Evolutionary conservation across 1,140 invertebrate species (phyloP).

Genomic region (Nomia melanderi): DNA sequence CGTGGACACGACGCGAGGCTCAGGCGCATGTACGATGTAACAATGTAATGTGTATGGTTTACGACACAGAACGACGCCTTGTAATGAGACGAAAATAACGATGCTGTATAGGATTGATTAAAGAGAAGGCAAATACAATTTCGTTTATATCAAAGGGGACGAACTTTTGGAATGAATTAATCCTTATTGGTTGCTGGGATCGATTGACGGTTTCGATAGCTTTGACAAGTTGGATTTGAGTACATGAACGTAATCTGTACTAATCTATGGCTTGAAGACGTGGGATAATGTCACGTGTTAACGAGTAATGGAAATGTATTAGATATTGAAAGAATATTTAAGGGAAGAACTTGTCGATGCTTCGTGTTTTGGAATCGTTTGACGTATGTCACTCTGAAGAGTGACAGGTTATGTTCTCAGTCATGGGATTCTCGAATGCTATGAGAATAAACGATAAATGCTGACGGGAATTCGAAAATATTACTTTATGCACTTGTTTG

Average conservation of each 20-base stretch:
- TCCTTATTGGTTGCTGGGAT: not conserved
- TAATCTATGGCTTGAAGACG: not conserved
- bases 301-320: not conserved
- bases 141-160: slow-evolving; percentile 61
- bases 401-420: slow-evolving; percentile 14
- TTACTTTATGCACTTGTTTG: not conserved
- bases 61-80: slow-evolving; percentile 46
- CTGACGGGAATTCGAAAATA: not conserved
- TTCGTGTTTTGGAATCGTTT: no score
- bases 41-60: slow-evolving; percentile 26
- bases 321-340: not conserved
- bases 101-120: slow-evolving; percentile 65
- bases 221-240: no score
- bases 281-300: not conserved
- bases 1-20: not conserved
- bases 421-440: not conserved
- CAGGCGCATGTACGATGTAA: slow-evolving; percentile 31
- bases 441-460: not conserved
- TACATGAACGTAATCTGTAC: no score
- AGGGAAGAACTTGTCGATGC: not conserved
- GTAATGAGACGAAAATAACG: slow-evolving; percentile 62
- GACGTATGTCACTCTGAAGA: not conserved
- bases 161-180: not conserved
- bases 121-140: slow-evolving; percentile 64
- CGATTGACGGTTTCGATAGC: not conserved